Evolutionary conservation across 2,888 invertebrate species (phyloP).

Genomic region (Metallyticus violacea): DNA sequence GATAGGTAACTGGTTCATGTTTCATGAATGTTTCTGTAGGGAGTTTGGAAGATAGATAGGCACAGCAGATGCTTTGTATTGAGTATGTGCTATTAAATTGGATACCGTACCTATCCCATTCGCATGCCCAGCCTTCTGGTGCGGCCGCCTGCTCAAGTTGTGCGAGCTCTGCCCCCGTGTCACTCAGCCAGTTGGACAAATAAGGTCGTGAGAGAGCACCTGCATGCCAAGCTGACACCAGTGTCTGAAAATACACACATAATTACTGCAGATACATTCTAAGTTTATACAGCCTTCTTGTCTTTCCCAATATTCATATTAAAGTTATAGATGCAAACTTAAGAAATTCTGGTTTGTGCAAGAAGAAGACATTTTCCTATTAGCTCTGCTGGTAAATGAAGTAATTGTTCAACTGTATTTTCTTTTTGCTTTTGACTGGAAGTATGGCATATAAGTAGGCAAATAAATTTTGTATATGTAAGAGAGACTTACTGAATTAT

Average conservation of each 20-base stretch:
- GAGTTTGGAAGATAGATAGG: slow-evolving; percentile 18
- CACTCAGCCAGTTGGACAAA: slow-evolving; percentile 58
- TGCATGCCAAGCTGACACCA: slow-evolving; percentile 59
- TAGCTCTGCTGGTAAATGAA: too few species aligned
- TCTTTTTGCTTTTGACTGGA: too few species aligned
- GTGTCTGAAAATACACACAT: slow-evolving; percentile 51
- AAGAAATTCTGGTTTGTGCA: too few species aligned
- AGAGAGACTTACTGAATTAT: too few species aligned
- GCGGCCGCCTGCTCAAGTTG: slow-evolving; percentile 64
- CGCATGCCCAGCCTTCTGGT: slow-evolving; percentile 65
- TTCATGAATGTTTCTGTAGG: neutral
- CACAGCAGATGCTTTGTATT: neutral
- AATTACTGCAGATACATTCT: too few species aligned
- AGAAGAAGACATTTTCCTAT: too few species aligned
- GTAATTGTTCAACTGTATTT: too few species aligned
- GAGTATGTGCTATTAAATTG: slow-evolving; percentile 25
- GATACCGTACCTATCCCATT: slow-evolving; percentile 70
- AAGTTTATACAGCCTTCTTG: too few species aligned
- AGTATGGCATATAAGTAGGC: too few species aligned
- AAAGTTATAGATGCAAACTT: too few species aligned
- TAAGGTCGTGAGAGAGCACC: slow-evolving; percentile 58
- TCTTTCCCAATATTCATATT: too few species aligned
- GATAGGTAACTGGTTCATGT: neutral
- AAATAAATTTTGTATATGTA: too few species aligned
- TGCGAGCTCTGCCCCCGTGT: slow-evolving; percentile 57